Conservation (phyloP, 1,140 invertebrate genomes). For the Polyergus mexicanus region DNA sequence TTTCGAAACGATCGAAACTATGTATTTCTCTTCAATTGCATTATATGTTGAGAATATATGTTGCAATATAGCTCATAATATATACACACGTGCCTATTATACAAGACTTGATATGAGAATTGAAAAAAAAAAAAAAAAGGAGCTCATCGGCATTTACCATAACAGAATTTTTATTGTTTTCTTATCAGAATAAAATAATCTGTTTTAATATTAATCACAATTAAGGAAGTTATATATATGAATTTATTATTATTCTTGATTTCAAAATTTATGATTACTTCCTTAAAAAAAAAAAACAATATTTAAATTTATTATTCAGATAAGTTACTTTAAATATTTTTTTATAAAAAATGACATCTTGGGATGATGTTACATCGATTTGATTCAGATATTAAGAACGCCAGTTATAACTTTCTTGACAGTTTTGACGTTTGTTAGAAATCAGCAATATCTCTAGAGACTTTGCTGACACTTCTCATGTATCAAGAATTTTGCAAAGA, state of each 20-base stretch:
- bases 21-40: neutral
- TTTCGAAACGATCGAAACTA: neutral
- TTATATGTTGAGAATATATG: neutral
- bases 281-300: neutral
- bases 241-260: neutral
- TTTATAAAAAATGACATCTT: neutral
- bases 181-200: constrained; percentile 14
- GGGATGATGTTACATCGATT: neutral
- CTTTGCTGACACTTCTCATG: neutral
- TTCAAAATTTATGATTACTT: neutral
- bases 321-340: neutral
- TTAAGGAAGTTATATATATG: neutral
- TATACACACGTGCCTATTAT: neutral
- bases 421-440: neutral
- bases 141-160: neutral
- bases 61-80: neutral
- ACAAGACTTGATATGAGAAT: neutral
- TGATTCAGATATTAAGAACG: neutral
- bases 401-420: constrained; percentile 6
- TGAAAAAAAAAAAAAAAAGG: too few relatives aligned
- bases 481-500: constrained; percentile 33
- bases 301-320: neutral
- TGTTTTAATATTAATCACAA: neutral
- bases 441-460: neutral
- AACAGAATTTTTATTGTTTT: neutral